phyloP scores from a whole-genome alignment of 2,797 vertebrate genomes.

The Notamacropus eugenii region DNA sequence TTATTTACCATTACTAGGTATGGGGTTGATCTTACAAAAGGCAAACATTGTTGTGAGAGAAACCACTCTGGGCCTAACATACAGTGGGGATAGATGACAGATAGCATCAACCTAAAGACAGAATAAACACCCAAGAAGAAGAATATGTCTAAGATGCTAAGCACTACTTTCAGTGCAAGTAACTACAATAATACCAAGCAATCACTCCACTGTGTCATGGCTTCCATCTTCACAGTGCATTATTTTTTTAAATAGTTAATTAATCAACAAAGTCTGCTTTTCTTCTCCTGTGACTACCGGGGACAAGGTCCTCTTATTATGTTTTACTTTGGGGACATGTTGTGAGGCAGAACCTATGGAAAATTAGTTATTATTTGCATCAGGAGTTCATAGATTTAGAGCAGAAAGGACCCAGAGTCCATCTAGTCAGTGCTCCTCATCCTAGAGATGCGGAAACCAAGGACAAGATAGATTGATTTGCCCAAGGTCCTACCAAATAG shows the following conservation, averaged over 20 bases:
- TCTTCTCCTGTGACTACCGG: not conserved
- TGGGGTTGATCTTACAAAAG: not conserved
- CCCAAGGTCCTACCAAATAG: not conserved
- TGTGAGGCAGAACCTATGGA: conserved; percentile 8
- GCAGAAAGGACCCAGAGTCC: not conserved
- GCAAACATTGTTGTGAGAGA: conserved; percentile 9
- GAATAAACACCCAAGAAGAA: conserved; percentile 19
- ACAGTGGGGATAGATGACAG: not conserved
- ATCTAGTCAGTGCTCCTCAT: not conserved
- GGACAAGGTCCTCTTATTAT: conserved; percentile 8
- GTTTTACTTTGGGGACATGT: conserved; percentile 36
- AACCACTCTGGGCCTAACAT: not conserved
- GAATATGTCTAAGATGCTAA: not conserved
- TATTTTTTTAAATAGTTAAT: conserved; percentile 9
- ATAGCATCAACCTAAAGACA: not conserved
- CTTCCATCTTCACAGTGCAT: conserved; percentile 40
- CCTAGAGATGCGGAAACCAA: not conserved
- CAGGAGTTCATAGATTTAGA: not conserved
- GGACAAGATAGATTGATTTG: not conserved
- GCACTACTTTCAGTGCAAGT: not conserved
- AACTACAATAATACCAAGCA: not conserved
- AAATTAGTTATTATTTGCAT: conserved; percentile 35
- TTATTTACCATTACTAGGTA: conserved; percentile 4
- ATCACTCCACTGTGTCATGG: not conserved
- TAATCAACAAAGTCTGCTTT: not conserved